Base-by-base conservation (phyloP, 2,797 vertebrate genomes). In the Pogoniulus pusillus region DNA sequence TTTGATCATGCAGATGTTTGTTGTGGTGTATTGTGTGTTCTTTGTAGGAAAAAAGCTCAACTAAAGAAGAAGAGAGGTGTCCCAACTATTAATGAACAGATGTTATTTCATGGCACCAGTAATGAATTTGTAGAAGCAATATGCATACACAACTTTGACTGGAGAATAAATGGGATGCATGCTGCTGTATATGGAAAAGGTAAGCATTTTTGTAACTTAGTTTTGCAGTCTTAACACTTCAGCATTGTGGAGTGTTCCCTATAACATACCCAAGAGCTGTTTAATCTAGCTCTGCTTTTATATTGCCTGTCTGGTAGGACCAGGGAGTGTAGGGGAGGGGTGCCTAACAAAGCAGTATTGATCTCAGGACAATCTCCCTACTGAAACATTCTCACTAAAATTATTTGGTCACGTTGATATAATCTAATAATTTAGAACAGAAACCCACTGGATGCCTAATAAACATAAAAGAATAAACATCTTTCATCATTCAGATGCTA, bases 71-170 rank as follows among this genome's bases (percentile, higher is more conserved):
- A 98, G 69, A 99, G 98, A 95, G 98, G 98, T 37, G 97, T 97
- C 10, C 72, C 97, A 90, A 97, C 98, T 54, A 98, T 99, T 90
- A 98, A 99, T 65, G 99, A 99, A 80, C 98, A 98, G 85, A 99
- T 99, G 99, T 96, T 99, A 10, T 99, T 99, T 96, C 99, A 99
- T 6, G 99, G 99, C 43, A 99, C 99, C 55, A 98, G 98, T 95
- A 98, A 98, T 96, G 98, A 98, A 94, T 99, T 99, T 97, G 98
- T 99, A 78, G 98, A 98, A 97, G 98, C 99, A 80, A 99, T 99
- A 96, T 99, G 99, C 93, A 98, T 98, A 66, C 98, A 99, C 96
- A 99, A 99, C 96, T 99, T 99, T 96, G 99, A 99, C 95, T 99
- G 99, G 98, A 97, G 99, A 91, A 98, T 99, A 89, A 99, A 99